phyloP scores from a whole-genome alignment of 2,113 vertebrate species.

The Ophthalmolycus amberensis region DNA sequence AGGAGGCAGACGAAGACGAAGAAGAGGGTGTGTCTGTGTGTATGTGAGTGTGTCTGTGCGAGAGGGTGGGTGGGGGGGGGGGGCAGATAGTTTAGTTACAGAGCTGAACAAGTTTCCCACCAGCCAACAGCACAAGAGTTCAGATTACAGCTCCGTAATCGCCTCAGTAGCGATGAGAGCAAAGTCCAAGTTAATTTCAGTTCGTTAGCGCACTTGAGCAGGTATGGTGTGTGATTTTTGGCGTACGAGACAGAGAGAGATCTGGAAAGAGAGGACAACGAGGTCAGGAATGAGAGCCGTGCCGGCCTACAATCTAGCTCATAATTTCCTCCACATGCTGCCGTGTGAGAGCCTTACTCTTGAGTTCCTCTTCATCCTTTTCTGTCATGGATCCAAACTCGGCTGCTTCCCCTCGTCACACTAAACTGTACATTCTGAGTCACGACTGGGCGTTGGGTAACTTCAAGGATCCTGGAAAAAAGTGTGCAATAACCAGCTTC shows the following conservation, averaged over 20 bases:
- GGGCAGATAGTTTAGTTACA: constrained; percentile 3
- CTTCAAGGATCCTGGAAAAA: constrained; percentile 37
- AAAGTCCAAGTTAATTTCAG: constrained; percentile 54
- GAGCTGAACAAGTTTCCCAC: constrained; percentile 59
- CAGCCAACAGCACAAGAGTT: constrained; percentile 56
- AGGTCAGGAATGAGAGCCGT: not conserved
- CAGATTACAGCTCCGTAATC: constrained; percentile 65
- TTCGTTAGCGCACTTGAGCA: not conserved
- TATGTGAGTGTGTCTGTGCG: constrained; percentile 2
- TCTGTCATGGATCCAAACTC: constrained; percentile 13
- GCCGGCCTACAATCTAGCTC: not conserved
- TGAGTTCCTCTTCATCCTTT: constrained; percentile 30
- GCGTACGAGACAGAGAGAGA: not conserved
- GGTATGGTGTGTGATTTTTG: not conserved
- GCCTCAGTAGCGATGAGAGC: constrained; percentile 24
- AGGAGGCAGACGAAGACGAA: constrained; percentile 8
- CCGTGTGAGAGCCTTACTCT: not conserved
- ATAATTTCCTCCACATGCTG: constrained; percentile 33
- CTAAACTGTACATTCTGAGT: constrained; percentile 34
- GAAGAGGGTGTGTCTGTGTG: not conserved
- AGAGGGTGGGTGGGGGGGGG: not conserved
- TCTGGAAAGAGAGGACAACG: not conserved
- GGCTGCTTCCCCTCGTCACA: constrained; percentile 31
- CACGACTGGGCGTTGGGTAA: constrained; percentile 12
- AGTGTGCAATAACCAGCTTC: not conserved